Conservation (phyloP, 1,140 invertebrate genomes). For the Parapsyche elsis region DNA sequence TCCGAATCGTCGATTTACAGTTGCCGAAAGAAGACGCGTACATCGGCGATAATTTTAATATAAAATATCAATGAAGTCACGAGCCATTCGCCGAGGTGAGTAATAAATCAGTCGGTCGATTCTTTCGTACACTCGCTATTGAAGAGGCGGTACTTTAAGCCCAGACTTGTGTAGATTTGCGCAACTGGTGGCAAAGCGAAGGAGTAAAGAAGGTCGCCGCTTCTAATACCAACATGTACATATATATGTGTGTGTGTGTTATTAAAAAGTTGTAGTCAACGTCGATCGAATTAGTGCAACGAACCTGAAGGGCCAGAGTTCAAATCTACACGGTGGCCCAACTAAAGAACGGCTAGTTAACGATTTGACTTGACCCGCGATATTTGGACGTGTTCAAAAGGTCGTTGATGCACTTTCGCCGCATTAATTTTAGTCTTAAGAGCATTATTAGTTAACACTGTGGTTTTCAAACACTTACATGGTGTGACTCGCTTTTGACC, state of each 20-base stretch:
- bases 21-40: not conserved
- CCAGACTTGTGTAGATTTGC: not conserved
- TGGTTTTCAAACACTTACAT: no score
- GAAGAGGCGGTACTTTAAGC: constrained; percentile 16
- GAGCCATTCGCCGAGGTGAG: not conserved
- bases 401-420: constrained; percentile 11
- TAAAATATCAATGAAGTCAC: constrained; percentile 5
- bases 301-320: constrained; percentile 33
- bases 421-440: not conserved
- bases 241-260: not conserved
- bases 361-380: constrained; percentile 3
- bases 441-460: no score
- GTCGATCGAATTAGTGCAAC: constrained; percentile 15
- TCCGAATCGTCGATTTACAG: not conserved
- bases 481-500: no score
- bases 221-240: constrained; percentile 4
- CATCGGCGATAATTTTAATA: not conserved
- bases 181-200: constrained; percentile 3
- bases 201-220: constrained; percentile 26
- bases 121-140: not conserved
- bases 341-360: not conserved
- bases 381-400: not conserved
- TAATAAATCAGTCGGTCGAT: not conserved
- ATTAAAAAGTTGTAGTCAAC: not conserved
- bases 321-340: constrained; percentile 10